These are phyloP conservation scores for Todus mexicanus DNA, from an alignment of 2,797 vertebrate genomes.

Conservation along the genomic window DNA sequence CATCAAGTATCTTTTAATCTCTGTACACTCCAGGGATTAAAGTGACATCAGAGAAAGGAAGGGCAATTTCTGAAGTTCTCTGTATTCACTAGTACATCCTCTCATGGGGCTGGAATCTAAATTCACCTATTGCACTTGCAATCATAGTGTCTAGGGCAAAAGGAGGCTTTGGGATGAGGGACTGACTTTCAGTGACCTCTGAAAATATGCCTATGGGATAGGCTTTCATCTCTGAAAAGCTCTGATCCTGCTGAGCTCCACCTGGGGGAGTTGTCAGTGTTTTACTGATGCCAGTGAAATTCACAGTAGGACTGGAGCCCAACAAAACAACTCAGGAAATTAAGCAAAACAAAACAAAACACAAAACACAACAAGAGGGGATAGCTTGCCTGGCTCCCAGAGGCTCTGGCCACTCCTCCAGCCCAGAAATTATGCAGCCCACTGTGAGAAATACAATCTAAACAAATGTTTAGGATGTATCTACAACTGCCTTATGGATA, in stretches of 20 bases:
- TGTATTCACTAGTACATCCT: not conserved
- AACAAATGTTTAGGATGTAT: not conserved
- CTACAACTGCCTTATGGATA: not conserved
- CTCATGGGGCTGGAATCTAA: not conserved
- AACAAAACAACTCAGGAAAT: not conserved
- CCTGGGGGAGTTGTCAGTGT: not conserved
- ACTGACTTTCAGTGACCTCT: not conserved
- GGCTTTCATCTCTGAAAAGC: not conserved
- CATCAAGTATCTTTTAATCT: conserved; percentile 16
- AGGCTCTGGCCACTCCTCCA: not conserved
- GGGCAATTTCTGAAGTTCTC: conserved; percentile 11
- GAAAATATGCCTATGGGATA: not conserved
- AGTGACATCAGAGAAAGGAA: not conserved
- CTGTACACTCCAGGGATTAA: not conserved
- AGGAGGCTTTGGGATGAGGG: not conserved
- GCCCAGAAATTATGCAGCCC: not conserved
- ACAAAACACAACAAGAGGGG: not conserved
- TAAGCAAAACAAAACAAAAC: not conserved
- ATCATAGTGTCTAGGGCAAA: not conserved
- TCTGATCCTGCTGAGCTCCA: not conserved
- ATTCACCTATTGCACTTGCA: not conserved
- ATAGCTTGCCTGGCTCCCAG: not conserved
- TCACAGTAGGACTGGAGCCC: not conserved
- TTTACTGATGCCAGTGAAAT: not conserved
- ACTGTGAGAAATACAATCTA: not conserved